A percentile compares a stretch with the other conserved stretches of the same genome.
phyloP scores from a whole-genome alignment of 2,797 vertebrate genomes.

The Mus spretus region DNA sequence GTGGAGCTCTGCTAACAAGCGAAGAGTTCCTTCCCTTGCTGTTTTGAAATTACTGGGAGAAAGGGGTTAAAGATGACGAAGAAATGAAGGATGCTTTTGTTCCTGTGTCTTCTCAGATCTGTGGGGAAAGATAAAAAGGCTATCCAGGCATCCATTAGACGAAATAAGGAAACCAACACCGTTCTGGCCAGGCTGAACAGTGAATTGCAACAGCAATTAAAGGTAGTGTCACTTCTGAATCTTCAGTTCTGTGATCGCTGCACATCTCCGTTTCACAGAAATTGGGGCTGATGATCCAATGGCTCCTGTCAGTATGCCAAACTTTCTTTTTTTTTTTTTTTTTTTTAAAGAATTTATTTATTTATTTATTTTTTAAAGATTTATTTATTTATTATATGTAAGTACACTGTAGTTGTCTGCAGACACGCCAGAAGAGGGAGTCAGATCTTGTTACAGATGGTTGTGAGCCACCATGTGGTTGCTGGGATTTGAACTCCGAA shows the following conservation, averaged over 20 bases:
- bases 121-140: constrained; percentile 99
- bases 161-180: constrained; percentile 99
- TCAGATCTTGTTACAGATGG: too few relatives aligned
- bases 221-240: constrained; percentile 89
- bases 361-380: too few relatives aligned
- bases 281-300: background rate
- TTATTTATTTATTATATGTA: too few relatives aligned
- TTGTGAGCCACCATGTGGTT: too few relatives aligned
- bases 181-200: constrained; percentile 99
- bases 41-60: background rate
- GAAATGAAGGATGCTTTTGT: constrained; percentile 55
- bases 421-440: too few relatives aligned
- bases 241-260: background rate
- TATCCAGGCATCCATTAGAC: constrained; percentile 99
- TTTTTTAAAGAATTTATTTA: too few relatives aligned
- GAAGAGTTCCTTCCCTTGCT: background rate
- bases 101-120: constrained; percentile 91
- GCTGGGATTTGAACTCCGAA: too few relatives aligned
- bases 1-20: background rate
- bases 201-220: constrained; percentile 98
- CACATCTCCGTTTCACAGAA: background rate
- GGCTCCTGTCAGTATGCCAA: background rate
- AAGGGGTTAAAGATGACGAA: constrained; percentile 51
- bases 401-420: too few relatives aligned
- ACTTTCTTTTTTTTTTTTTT: too few relatives aligned